Percentiles rank a stretch among this genome's conserved stretches.
Evolutionary conservation across 2,113 vertebrate genomes (phyloP).

Genomic region (Tauraco erythrolophus): DNA sequence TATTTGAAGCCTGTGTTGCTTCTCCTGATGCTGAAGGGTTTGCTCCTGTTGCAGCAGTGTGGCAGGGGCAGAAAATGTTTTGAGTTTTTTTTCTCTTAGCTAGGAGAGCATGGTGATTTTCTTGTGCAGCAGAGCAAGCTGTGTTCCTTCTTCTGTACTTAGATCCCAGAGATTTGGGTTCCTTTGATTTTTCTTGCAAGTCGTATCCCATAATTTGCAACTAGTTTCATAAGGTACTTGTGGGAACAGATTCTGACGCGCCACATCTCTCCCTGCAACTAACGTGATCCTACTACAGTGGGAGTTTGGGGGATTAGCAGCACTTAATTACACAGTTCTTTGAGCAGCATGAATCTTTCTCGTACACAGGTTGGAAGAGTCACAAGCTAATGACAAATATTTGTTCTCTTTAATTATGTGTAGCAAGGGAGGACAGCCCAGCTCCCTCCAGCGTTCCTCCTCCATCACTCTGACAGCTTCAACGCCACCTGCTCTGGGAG

Average conservation of each 20-base stretch:
- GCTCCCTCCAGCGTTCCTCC: conserved; percentile 11
- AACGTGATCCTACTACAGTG: neutral
- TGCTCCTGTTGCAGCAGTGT: neutral
- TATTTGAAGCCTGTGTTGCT: neutral
- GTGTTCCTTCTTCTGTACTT: neutral
- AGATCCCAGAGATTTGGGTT: neutral
- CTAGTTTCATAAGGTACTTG: neutral
- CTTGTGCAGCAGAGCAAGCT: neutral
- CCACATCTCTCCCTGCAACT: neutral
- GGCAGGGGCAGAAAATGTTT: neutral
- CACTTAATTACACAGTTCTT: neutral
- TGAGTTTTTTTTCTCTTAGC: neutral
- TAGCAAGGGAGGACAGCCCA: neutral
- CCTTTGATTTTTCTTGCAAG: neutral
- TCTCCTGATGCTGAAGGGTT: neutral
- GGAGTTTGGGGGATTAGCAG: neutral
- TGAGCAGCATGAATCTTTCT: neutral
- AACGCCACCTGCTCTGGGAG: neutral
- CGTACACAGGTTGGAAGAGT: neutral
- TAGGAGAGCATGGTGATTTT: neutral
- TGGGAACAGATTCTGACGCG: neutral
- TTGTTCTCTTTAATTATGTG: conserved; percentile 30
- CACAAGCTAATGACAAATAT: conserved; percentile 60
- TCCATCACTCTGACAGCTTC: conserved; percentile 10
- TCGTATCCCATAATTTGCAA: neutral